Evolutionary conservation across 1,140 invertebrate genomes (phyloP).

Genomic region (Teleopsis dalmanni): DNA sequence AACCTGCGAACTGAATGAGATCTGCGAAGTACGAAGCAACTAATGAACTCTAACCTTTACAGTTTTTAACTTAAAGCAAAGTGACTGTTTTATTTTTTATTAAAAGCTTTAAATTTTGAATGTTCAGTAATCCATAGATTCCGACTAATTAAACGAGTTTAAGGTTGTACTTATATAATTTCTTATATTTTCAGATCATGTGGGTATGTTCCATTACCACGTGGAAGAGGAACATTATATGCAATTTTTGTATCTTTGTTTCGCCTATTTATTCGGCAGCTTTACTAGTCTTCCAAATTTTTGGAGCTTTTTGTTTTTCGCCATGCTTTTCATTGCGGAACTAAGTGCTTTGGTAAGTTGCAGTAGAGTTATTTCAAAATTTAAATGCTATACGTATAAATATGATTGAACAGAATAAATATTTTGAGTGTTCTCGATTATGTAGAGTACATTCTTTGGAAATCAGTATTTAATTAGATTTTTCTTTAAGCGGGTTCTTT

Average conservation of each 20-base stretch:
- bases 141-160: too few species aligned
- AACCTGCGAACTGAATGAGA: too few species aligned
- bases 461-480: not conserved
- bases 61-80: too few species aligned
- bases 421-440: not conserved
- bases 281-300: conserved; percentile 31
- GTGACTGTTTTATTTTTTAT: too few species aligned
- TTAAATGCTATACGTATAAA: not conserved
- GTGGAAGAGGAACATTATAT: conserved; percentile 29
- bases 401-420: not conserved
- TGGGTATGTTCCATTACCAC: conserved; percentile 27
- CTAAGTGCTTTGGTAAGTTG: conserved; percentile 30
- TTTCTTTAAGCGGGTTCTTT: too few species aligned
- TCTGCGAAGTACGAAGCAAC: too few species aligned
- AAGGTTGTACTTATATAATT: too few species aligned
- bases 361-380: not conserved
- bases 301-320: conserved; percentile 36
- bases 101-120: too few species aligned
- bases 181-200: conserved; percentile 23
- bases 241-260: conserved; percentile 36
- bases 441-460: not conserved
- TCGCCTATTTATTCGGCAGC: conserved; percentile 29
- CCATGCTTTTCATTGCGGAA: conserved; percentile 31
- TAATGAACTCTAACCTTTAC: too few species aligned
- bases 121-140: too few species aligned